A percentile compares a stretch with the other conserved stretches of the same genome.
Conservation (phyloP, 53 echinoderm and acorn worm genomes). For the Pentamera pediparva region DNA sequence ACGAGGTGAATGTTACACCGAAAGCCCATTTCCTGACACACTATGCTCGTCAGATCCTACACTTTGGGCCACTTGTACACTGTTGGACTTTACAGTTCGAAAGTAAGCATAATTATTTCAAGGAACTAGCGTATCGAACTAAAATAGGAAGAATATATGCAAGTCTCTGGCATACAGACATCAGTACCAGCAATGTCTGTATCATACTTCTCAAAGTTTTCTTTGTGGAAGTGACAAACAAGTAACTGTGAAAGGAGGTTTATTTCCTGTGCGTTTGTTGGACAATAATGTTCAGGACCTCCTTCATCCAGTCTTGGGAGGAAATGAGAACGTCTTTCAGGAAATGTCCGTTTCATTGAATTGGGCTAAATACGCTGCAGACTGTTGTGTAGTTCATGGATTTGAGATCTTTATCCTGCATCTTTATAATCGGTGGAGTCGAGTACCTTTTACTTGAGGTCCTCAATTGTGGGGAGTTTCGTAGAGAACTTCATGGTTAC, state of each 20-base stretch:
- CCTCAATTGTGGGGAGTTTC: constrained; percentile 19
- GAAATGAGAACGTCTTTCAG: constrained; percentile 32
- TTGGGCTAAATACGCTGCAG: constrained; percentile 19
- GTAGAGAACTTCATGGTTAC: constrained; percentile 29
- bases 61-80: constrained; percentile 32
- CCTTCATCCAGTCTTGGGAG: not conserved
- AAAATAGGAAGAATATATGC: constrained; percentile 42
- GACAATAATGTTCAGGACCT: not conserved
- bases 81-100: constrained; percentile 27
- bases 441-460: constrained; percentile 28
- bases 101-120: constrained; percentile 38
- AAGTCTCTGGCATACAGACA: constrained; percentile 36
- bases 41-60: constrained; percentile 8
- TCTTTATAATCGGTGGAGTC: constrained; percentile 24
- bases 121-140: constrained; percentile 15
- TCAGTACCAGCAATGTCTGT: constrained; percentile 25
- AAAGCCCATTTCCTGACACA: constrained; percentile 32
- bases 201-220: not conserved
- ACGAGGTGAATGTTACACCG: constrained; percentile 6
- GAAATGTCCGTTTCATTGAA: constrained; percentile 9
- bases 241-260: constrained; percentile 11
- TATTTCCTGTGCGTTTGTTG: constrained; percentile 14
- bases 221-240: constrained; percentile 12
- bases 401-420: constrained; percentile 19
- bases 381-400: constrained; percentile 29